phyloP scores from a whole-genome alignment of 1,140 invertebrate species.

The Antheraea pernyi region DNA sequence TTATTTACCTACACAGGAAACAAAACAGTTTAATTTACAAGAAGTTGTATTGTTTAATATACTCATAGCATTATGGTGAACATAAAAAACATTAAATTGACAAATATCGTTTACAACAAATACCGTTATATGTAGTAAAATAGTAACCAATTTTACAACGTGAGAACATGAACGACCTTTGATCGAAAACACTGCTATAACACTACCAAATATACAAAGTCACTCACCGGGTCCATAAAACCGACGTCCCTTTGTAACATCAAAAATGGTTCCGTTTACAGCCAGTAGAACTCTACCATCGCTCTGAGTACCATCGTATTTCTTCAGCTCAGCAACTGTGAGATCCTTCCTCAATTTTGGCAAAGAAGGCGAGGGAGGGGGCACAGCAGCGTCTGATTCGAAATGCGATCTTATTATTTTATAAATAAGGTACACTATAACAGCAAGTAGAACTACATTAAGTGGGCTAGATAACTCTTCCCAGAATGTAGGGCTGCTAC shows the following conservation, averaged over 20 bases:
- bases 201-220: conserved; percentile 15
- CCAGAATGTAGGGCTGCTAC: conserved; percentile 43
- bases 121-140: not conserved
- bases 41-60: not conserved
- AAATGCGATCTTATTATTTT: conserved; percentile 70
- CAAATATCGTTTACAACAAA: not conserved
- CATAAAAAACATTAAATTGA: not conserved
- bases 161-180: not conserved
- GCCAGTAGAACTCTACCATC: conserved; percentile 67
- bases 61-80: not conserved
- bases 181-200: conserved; percentile 4
- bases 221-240: conserved; percentile 72
- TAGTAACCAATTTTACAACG: not conserved
- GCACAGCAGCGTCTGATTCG: conserved; percentile 40
- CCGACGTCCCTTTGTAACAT: conserved; percentile 68
- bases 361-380: conserved; percentile 49
- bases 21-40: not conserved
- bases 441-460: conserved; percentile 54
- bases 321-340: conserved; percentile 62
- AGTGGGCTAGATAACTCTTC: conserved; percentile 68
- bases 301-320: conserved; percentile 65
- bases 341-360: conserved; percentile 65
- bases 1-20: not conserved
- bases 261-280: conserved; percentile 66
- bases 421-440: conserved; percentile 69